Evolutionary conservation across 2,797 vertebrate genomes (phyloP).

Genomic region (Trichosurus vulpecula): DNA sequence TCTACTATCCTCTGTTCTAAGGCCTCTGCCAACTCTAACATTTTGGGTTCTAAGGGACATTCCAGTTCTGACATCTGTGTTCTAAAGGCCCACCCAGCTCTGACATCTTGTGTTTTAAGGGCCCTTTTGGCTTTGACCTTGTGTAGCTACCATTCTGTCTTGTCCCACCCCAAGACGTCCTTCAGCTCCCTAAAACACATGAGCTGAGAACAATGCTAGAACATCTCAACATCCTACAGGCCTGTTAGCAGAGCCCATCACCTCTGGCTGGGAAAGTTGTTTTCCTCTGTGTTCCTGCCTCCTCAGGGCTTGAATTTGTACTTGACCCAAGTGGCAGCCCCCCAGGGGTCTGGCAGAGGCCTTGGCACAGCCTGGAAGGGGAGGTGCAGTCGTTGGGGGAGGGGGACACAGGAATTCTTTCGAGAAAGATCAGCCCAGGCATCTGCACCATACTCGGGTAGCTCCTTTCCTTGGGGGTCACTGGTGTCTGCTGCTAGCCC

Average conservation of each 20-base stretch:
- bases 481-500: not conserved
- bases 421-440: not conserved
- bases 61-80: too few species aligned
- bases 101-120: too few species aligned
- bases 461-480: not conserved
- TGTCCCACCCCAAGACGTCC: accelerated
- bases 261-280: not conserved
- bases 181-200: slow-evolving; percentile 1
- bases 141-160: not conserved
- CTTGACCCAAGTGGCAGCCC: not conserved
- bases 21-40: too few species aligned
- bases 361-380: not conserved
- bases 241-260: not conserved
- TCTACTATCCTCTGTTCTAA: too few species aligned
- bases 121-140: not conserved
- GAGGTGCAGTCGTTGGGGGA: not conserved
- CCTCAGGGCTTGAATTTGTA: not conserved
- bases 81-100: too few species aligned
- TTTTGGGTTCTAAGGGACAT: too few species aligned
- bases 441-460: not conserved
- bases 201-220: not conserved
- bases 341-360: not conserved
- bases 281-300: not conserved
- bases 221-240: not conserved
- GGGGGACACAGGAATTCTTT: not conserved